Evolutionary conservation across 2,888 invertebrate species (phyloP), one percentile per base, ranked within the genome.

Genomic region (Athripsodes cinereus): DNA sequence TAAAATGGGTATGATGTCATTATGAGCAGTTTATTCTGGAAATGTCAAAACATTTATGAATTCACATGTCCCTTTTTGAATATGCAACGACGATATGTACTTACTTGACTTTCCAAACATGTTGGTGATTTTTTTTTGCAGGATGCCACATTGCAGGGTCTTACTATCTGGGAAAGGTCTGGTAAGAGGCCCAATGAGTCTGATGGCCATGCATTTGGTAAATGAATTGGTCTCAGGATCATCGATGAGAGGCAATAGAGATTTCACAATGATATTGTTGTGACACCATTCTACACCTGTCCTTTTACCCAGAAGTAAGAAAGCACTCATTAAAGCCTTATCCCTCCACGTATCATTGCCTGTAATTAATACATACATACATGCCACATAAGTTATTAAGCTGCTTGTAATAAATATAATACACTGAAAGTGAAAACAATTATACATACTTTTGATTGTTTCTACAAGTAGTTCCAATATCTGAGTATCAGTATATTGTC

Each of bases 211-310:
- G 55, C 65, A 64, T 64, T 70, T 74, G 18, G 69, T 66, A 54
- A 59, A 65, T 3, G 68, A 66, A 1, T 69, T 59, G 8, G 66
- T 60, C 16, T 65, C 64, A n/a, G 69, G 63, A 19, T 70, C 69
- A 16, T 71, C 71, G 55, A 79, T 72, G 5, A 75, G 67, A 10
- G 77, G 75, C 59, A 70, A 60, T 35, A 79, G 63, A 59, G 75
- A 67, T 52, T 71, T 71, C 54, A 71, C 71, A 1, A 78, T 67
- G 13, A 79, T 71, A 59, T 74, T 69, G 35, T 70, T 74, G 58
- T 76, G 73, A 64, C 75, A 74, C 78, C 78, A 78, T n/a, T 66
- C 67, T 0, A 75, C 68, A 1, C 77, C 78, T 16, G 71, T 69
- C 1, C 78, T 70, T 66, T 79, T 79, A 8, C 73, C 73, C 31